Evolutionary conservation across 2,888 invertebrate genomes (phyloP).

Genomic region (Hesperia comma): DNA sequence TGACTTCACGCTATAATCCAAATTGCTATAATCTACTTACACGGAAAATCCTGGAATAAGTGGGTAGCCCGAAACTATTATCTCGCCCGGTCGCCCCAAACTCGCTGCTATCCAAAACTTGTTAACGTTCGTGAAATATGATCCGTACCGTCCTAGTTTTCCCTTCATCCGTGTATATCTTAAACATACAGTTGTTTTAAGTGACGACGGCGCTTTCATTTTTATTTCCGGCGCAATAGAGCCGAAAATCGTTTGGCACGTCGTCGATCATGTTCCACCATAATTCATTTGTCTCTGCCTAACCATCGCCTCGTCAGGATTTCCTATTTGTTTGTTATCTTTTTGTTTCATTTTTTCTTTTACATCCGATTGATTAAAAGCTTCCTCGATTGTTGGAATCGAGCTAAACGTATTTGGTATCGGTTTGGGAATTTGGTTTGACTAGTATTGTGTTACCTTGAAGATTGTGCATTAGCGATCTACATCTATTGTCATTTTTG

Average conservation of each 20-base stretch:
- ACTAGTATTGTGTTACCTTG: not conserved
- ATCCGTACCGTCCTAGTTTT: conserved; percentile 18
- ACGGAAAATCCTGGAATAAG: conserved; percentile 13
- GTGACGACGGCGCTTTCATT: not conserved
- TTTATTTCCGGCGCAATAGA: not conserved
- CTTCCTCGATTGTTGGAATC: conserved; percentile 10
- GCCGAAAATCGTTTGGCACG: conserved; percentile 2
- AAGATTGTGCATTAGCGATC: not conserved
- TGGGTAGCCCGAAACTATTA: conserved; percentile 13
- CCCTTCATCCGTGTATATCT: conserved; percentile 18
- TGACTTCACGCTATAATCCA: not conserved
- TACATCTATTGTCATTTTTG: not conserved
- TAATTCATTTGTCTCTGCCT: conserved; percentile 18
- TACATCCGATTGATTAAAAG: conserved; percentile 25
- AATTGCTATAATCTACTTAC: not conserved
- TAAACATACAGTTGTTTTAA: conserved; percentile 6
- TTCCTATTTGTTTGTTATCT: conserved; percentile 20
- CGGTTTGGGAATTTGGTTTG: conserved; percentile 9
- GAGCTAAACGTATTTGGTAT: conserved; percentile 1
- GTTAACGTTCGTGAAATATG: conserved; percentile 29
- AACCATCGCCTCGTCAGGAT: conserved; percentile 8
- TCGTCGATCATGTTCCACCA: not conserved
- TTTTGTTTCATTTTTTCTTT: conserved; percentile 15
- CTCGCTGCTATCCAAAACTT: conserved; percentile 20
- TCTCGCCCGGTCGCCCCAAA: conserved; percentile 1